Conservation (phyloP, 2,888 invertebrate genomes). For the Pecten maximus region DNA sequence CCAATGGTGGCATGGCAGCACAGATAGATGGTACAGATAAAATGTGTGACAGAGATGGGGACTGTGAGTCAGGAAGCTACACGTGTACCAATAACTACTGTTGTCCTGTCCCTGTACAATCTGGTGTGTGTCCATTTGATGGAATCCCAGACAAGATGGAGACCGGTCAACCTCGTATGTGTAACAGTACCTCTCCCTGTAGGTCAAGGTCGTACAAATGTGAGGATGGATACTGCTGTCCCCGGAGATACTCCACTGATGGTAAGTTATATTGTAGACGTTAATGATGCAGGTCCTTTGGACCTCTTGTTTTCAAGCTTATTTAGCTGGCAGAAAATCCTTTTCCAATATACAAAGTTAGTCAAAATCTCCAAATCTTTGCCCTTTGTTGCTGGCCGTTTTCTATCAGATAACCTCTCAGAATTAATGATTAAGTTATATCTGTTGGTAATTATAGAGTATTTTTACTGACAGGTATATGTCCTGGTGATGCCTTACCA, state of each 20-base stretch:
- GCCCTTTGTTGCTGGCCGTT: no score
- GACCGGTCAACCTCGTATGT: slow-evolving; percentile 38
- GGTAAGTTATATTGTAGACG: not conserved
- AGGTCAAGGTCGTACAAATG: slow-evolving; percentile 39
- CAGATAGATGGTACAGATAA: no score
- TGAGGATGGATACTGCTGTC: slow-evolving; percentile 47
- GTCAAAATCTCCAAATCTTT: no score
- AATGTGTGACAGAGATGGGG: slow-evolving; percentile 8
- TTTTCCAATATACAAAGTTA: no score
- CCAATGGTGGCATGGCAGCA: slow-evolving; percentile 39
- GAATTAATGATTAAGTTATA: no score
- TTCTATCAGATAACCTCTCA: no score
- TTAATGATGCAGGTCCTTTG: no score
- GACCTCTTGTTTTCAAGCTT: no score
- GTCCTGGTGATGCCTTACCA: no score
- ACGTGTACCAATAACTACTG: slow-evolving; percentile 45
- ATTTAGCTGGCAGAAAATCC: no score
- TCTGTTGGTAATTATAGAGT: no score
- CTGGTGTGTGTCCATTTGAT: slow-evolving; percentile 43
- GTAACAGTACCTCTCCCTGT: slow-evolving; percentile 43
- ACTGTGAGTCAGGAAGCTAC: slow-evolving; percentile 42
- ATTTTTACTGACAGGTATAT: no score
- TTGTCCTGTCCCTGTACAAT: slow-evolving; percentile 38
- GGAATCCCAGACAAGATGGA: slow-evolving; percentile 40
- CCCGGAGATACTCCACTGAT: not conserved